Base-by-base conservation (phyloP, 2,888 invertebrate genomes). In the Aethes cnicana region DNA sequence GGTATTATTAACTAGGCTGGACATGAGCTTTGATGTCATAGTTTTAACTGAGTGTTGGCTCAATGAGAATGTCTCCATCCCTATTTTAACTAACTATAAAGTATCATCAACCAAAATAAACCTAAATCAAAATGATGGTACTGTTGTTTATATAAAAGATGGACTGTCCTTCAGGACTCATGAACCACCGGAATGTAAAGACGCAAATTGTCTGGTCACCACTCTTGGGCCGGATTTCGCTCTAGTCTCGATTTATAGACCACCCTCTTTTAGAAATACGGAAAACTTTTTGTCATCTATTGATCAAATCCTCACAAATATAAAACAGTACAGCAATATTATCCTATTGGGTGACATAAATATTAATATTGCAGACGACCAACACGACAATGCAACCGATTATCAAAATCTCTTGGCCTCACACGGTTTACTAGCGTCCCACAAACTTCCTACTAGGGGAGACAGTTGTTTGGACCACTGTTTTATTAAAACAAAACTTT, bases 381-480 rank as follows among this genome's bases (percentile, higher is more conserved):
- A 4, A 11, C 20, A 20, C 7, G 48, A 48, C 11, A 30, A n/a
- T n/a, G n/a, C n/a, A n/a, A 8, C 18, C 18, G 21, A 21, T 16
- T 48, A 48, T 17, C 11, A 33, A 9, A 18, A 32, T 14, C n/a
- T 33, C 14, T 4, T 25, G 9, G 39, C 48, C 20, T 23, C 25
- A 7, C 48, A 32, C 7, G 48, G 48, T 1, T 2, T 48, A 6
- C 17, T 48, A 39, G 41, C 41, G 4, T 21, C 33, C 16, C 48
- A 48, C 17, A 16, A 14, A 8, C 16, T 33, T 3, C 48, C 48
- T 2, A 41, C 41, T 4, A 21, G 48, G 8, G 21, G 4, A 1
- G 7, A n/a, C 5, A 48, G 41, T 9, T 48, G 48, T 17, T 25
- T 48, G 2, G 48, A 48, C 7, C 48, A 48, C 12, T 21, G 39